A percentile compares a stretch with the other conserved stretches of the same genome.
Conservation (phyloP, 1,140 invertebrate genomes). For the Drosophila bocqueti region DNA sequence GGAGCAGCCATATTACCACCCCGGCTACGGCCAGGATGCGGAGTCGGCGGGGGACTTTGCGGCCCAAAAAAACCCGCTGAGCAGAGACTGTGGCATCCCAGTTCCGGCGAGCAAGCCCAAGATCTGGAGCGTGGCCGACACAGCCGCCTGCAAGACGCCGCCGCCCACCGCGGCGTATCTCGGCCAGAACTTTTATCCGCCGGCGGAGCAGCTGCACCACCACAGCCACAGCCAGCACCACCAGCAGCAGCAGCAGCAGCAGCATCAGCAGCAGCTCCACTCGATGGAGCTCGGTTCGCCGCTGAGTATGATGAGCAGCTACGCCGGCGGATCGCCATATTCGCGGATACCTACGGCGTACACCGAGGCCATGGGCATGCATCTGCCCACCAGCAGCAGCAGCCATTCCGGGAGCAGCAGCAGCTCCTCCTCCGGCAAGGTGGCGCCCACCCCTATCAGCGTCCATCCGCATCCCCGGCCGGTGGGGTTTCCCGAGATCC, state of each 20-base stretch:
- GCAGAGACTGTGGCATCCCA: conserved; percentile 92
- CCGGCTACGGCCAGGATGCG: conserved; percentile 76
- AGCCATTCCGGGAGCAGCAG: conserved; percentile 19
- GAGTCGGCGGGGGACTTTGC: conserved; percentile 89
- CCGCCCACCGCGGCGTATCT: conserved; percentile 87
- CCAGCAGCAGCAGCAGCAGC: conserved; percentile 28
- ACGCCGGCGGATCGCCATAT: conserved; percentile 83
- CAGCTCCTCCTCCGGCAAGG: conserved; percentile 59
- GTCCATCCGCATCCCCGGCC: conserved; percentile 62
- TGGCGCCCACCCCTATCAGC: conserved; percentile 79
- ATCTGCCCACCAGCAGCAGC: conserved; percentile 40
- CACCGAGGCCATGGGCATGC: conserved; percentile 79
- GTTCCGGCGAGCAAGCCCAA: conserved; percentile 97
- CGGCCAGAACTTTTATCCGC: conserved; percentile 81
- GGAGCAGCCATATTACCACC: conserved; percentile 59
- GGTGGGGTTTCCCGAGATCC: conserved; percentile 92
- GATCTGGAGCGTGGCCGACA: conserved; percentile 98
- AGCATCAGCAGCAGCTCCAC: conserved; percentile 54
- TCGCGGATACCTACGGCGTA: conserved; percentile 83
- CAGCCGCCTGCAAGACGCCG: conserved; percentile 97
- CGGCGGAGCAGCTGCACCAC: conserved; percentile 49
- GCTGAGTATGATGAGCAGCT: conserved; percentile 84
- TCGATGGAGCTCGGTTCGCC: conserved; percentile 71
- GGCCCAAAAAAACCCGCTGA: conserved; percentile 86
- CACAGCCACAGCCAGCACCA: conserved; percentile 30